These are phyloP conservation scores for Malacoraja senta DNA, from an alignment of 2,797 vertebrate genomes.

Conservation along the genomic window DNA sequence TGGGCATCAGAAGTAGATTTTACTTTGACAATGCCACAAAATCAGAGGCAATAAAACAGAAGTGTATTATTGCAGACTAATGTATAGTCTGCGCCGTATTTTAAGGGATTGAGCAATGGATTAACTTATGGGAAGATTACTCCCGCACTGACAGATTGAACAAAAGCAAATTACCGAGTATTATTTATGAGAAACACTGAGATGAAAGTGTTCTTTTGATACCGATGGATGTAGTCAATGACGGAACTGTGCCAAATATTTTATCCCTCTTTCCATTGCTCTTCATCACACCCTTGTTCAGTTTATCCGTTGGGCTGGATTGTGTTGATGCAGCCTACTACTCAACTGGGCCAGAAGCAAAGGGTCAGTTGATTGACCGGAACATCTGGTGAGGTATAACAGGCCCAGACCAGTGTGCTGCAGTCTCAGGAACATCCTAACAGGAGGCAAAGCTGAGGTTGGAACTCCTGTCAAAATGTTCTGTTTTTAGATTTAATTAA, in stretches of 20 bases:
- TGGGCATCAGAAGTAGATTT: neutral
- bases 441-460: too few species aligned
- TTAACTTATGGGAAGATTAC: neutral
- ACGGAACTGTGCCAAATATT: neutral
- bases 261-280: neutral
- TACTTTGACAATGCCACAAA: neutral
- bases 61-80: constrained; percentile 15
- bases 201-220: constrained; percentile 4
- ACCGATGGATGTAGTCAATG: neutral
- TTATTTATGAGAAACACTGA: neutral
- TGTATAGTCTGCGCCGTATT: neutral
- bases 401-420: too few species aligned
- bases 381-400: too few species aligned
- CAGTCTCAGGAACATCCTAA: too few species aligned
- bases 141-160: neutral
- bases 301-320: neutral
- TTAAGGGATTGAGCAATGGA: constrained; percentile 18
- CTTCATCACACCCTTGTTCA: neutral
- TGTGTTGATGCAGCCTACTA: neutral
- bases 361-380: too few species aligned
- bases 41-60: constrained; percentile 15
- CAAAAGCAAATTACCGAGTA: neutral
- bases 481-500: too few species aligned
- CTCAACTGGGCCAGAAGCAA: too few species aligned
- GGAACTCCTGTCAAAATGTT: too few species aligned